A percentile compares a stretch with the other conserved stretches of the same genome.
Conservation (phyloP, 2,888 invertebrate species). For the Synergus itoensis region DNA sequence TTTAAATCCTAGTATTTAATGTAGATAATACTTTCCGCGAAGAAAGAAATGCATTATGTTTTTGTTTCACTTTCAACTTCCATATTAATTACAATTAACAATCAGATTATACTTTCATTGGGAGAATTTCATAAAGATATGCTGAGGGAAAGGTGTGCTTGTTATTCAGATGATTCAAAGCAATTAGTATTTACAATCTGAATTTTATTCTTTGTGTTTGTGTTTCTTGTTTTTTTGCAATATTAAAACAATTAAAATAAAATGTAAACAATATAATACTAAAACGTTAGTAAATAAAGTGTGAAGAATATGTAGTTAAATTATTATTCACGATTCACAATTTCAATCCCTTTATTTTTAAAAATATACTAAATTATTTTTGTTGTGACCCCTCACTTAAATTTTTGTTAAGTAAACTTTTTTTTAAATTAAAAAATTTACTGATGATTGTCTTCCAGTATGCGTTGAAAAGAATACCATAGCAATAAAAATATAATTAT, state of each 20-base stretch:
- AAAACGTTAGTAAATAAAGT: too few species aligned
- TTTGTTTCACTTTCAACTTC: neutral
- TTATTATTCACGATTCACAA: too few species aligned
- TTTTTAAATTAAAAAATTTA: neutral
- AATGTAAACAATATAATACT: too few species aligned
- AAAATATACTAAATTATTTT: neutral
- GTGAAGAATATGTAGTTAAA: too few species aligned
- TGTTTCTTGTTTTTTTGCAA: too few species aligned
- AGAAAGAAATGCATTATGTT: neutral
- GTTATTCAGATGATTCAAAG: neutral
- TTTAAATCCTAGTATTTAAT: neutral
- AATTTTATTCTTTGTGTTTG: too few species aligned
- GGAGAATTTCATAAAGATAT: too few species aligned
- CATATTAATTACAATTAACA: neutral
- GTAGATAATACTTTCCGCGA: neutral
- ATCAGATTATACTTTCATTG: neutral
- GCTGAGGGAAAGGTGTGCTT: too few species aligned
- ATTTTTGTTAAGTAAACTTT: neutral
- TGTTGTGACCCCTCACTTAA: neutral
- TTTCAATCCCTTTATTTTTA: neutral
- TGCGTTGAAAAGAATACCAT: neutral
- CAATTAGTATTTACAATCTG: neutral
- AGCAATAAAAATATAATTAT: conserved; percentile 10
- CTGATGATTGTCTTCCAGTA: neutral
- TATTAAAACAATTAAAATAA: too few species aligned